A percentile compares a stretch with the other conserved stretches of the same genome.
phyloP scores from a whole-genome alignment of 2,888 invertebrate species.

The Synanthedon vespiformis region DNA sequence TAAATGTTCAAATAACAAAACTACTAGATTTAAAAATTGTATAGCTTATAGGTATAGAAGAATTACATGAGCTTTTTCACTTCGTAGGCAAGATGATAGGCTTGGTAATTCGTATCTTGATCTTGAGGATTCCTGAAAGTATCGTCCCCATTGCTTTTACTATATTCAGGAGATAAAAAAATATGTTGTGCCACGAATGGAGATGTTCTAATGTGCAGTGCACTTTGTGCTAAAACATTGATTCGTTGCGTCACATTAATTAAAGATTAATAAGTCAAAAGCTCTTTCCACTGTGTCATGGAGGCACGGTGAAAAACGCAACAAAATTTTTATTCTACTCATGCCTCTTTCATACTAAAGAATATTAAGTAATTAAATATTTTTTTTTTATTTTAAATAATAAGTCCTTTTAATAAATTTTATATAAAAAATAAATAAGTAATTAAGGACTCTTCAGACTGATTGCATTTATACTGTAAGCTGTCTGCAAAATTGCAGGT shows the following conservation, averaged over 20 bases:
- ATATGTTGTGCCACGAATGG: conserved; percentile 3
- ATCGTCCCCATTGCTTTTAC: conserved; percentile 40
- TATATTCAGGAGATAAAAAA: neutral
- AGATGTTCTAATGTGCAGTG: conserved; percentile 20
- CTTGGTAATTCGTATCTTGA: conserved; percentile 95
- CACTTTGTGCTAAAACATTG: conserved; percentile 24
- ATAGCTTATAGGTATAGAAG: conserved; percentile 55
- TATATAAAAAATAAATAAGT: no score
- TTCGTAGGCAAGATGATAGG: conserved; percentile 99
- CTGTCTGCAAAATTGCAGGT: no score
- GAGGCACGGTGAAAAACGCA: no score
- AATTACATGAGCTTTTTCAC: conserved; percentile 99
- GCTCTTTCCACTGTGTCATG: no score
- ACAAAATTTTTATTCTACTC: conserved; percentile 1
- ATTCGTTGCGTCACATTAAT: conserved; percentile 4
- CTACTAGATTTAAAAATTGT: conserved; percentile 38
- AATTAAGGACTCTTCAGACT: no score
- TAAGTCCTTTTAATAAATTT: no score
- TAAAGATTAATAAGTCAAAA: no score
- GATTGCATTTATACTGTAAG: no score
- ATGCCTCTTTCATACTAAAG: neutral
- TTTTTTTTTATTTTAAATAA: neutral
- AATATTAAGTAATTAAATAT: neutral
- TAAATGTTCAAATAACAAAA: conserved; percentile 17
- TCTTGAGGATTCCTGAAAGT: conserved; percentile 85